phyloP scores from a whole-genome alignment of 2,113 vertebrate genomes.

The Megatriorchis doriae region DNA sequence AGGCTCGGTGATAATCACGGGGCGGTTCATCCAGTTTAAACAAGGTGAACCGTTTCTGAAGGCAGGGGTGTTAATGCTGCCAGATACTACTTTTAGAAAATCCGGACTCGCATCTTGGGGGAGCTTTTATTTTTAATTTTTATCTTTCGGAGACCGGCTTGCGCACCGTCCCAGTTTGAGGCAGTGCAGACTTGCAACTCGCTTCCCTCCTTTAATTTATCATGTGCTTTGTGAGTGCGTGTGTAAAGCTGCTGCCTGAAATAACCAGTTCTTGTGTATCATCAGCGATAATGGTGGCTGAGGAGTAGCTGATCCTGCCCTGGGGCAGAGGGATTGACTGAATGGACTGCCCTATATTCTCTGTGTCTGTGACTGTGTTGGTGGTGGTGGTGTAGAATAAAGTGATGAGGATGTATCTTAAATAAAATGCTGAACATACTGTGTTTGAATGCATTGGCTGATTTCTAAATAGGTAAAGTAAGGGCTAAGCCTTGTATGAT shows the following conservation, averaged over 20 bases:
- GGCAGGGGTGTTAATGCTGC: background rate
- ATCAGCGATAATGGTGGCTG: background rate
- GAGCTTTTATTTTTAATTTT: background rate
- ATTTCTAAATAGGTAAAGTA: background rate
- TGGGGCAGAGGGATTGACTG: background rate
- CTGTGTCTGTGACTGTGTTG: background rate
- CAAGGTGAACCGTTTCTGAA: background rate
- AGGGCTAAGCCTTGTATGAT: slow-evolving; percentile 3
- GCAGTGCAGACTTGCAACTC: background rate
- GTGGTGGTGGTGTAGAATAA: background rate
- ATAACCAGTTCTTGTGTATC: background rate
- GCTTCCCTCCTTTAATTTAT: background rate
- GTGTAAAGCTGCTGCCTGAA: background rate
- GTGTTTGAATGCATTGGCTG: background rate
- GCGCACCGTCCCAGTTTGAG: background rate
- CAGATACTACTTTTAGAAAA: background rate
- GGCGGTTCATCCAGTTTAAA: slow-evolving; percentile 24
- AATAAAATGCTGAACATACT: background rate
- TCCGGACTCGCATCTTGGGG: background rate
- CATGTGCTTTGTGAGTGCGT: background rate
- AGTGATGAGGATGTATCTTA: background rate
- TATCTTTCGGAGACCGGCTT: background rate
- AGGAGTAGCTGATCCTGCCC: slow-evolving; percentile 1
- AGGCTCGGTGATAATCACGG: background rate
- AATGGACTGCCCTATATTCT: background rate